phyloP scores from a whole-genome alignment of 64 coral and sea anemone species.

The Trachythela sp. region DNA sequence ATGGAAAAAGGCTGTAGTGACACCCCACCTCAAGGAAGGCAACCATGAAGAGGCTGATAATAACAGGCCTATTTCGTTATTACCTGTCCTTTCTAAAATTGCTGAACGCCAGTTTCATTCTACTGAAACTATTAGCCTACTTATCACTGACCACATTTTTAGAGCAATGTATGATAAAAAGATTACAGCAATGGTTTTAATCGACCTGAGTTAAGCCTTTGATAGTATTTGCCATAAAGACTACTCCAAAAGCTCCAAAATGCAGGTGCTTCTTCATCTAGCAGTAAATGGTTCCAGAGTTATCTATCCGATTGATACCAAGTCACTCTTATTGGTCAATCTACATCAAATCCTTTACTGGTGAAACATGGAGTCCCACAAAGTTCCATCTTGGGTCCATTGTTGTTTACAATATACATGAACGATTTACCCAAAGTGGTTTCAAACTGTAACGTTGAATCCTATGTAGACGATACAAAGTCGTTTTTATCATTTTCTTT shows the following conservation, averaged over 20 bases:
- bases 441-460: constrained; percentile 20
- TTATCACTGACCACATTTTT: constrained; percentile 27
- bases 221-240: not conserved
- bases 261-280: not conserved
- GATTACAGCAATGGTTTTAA: not conserved
- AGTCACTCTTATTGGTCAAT: not conserved
- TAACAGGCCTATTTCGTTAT: constrained; percentile 38
- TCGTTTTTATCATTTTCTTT: not conserved
- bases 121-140: constrained; percentile 30
- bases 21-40: constrained; percentile 34
- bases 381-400: constrained; percentile 30
- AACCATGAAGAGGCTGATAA: constrained; percentile 32
- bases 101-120: constrained; percentile 27
- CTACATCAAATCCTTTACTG: not conserved
- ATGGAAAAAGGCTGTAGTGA: constrained; percentile 40
- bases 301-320: not conserved
- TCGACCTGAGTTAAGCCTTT: not conserved
- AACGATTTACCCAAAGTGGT: constrained; percentile 9
- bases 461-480: too few species aligned
- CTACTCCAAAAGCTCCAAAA: not conserved
- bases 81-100: constrained; percentile 41
- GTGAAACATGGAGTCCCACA: constrained; percentile 31
- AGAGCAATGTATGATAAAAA: not conserved
- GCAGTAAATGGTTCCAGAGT: constrained; percentile 27
- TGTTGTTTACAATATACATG: constrained; percentile 19